Conservation (phyloP, 1,140 invertebrate genomes). For the Achatina immaculata region DNA sequence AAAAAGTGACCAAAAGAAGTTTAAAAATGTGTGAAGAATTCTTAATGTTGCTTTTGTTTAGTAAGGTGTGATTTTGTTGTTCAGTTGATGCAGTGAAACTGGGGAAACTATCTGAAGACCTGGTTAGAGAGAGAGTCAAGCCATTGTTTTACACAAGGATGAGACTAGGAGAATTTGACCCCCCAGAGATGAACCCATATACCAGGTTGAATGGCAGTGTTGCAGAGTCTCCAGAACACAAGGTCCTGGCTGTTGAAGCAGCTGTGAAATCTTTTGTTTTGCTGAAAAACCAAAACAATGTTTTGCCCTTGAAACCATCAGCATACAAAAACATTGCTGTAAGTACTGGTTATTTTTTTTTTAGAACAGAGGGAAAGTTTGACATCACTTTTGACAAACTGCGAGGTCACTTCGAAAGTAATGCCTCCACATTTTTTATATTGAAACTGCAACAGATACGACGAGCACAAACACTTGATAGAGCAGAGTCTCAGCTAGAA, state of each 20-base stretch:
- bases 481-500: too few relatives aligned
- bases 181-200: slow-evolving; percentile 60
- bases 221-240: slow-evolving; percentile 54
- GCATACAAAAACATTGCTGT: neutral
- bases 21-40: too few relatives aligned
- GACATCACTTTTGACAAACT: neutral
- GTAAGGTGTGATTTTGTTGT: slow-evolving; percentile 27
- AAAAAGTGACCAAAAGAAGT: too few relatives aligned
- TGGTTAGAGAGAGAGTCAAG: slow-evolving; percentile 53
- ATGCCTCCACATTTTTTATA: neutral
- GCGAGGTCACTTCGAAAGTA: neutral
- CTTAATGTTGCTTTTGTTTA: too few relatives aligned
- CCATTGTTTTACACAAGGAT: slow-evolving; percentile 70
- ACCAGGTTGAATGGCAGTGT: slow-evolving; percentile 39
- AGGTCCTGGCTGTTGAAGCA: slow-evolving; percentile 45
- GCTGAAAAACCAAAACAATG: slow-evolving; percentile 57
- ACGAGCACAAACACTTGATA: too few relatives aligned
- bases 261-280: slow-evolving; percentile 61
- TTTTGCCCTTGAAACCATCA: slow-evolving; percentile 34
- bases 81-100: slow-evolving; percentile 57
- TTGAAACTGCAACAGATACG: too few relatives aligned
- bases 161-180: slow-evolving; percentile 68
- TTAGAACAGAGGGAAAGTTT: neutral
- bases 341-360: neutral
- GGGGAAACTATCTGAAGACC: slow-evolving; percentile 50